phyloP scores from a whole-genome alignment of 2,888 invertebrate species.

The Urechis unicinctus region DNA sequence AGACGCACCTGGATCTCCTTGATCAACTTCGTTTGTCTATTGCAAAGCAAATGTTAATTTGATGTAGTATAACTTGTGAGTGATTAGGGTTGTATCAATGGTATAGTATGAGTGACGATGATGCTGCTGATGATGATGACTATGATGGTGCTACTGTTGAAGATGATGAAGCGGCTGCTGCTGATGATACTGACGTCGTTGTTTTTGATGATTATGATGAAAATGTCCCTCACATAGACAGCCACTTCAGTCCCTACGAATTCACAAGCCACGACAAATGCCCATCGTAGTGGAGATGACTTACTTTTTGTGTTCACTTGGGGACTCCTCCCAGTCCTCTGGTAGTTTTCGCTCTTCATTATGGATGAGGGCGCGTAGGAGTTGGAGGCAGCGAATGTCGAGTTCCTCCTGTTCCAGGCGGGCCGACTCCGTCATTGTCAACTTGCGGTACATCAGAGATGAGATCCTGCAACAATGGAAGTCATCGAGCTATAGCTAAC shows the following conservation, averaged over 20 bases:
- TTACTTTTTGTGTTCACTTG: conserved; percentile 21
- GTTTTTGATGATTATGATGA: too few relatives aligned
- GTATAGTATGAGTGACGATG: too few relatives aligned
- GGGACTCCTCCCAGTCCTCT: conserved; percentile 29
- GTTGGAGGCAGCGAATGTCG: conserved; percentile 31
- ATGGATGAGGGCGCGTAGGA: conserved; percentile 34
- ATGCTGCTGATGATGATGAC: too few relatives aligned
- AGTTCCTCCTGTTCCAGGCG: conserved; percentile 23
- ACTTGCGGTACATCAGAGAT: conserved; percentile 18
- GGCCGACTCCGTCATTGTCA: conserved; percentile 14
- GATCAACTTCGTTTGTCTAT: conserved; percentile 23
- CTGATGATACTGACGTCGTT: too few relatives aligned
- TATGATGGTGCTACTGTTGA: too few relatives aligned
- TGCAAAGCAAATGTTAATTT: neutral
- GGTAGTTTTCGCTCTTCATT: conserved; percentile 33
- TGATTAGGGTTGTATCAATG: too few relatives aligned
- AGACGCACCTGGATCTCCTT: conserved; percentile 24
- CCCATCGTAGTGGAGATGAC: neutral
- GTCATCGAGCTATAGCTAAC: neutral
- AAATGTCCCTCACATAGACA: too few relatives aligned
- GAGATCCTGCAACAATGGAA: conserved; percentile 18
- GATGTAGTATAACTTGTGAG: too few relatives aligned
- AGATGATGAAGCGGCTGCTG: too few relatives aligned
- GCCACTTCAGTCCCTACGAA: neutral
- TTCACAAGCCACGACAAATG: neutral